phyloP scores from a whole-genome alignment of 2,797 vertebrate genomes.

The Amblyraja radiata region DNA sequence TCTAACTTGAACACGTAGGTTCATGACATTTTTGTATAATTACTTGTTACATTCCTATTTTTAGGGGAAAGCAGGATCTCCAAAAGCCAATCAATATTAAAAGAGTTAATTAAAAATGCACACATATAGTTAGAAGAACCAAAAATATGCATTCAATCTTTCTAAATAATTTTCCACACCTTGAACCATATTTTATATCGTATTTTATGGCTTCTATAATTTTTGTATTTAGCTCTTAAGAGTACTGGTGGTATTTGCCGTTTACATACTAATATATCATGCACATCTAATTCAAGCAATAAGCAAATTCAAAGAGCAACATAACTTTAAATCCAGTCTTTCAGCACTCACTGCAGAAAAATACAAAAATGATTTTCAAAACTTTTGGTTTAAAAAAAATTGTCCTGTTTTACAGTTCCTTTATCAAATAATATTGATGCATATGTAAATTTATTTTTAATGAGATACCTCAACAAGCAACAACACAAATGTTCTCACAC shows the following conservation, averaged over 20 bases:
- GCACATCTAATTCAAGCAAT: background rate
- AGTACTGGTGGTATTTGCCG: background rate
- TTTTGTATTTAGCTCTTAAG: background rate
- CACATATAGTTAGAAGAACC: background rate
- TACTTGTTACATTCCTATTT: background rate
- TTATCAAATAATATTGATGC: background rate
- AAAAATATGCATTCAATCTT: background rate
- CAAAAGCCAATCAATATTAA: background rate
- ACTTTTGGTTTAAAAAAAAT: too few species aligned
- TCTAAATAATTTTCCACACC: background rate
- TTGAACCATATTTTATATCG: background rate
- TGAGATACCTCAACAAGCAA: background rate
- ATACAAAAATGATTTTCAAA: too few species aligned
- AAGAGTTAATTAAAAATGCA: background rate
- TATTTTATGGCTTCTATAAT: background rate
- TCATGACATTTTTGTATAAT: slow-evolving; percentile 67
- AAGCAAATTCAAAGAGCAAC: background rate
- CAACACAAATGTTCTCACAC: background rate
- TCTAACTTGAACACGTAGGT: slow-evolving; percentile 73
- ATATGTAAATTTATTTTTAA: background rate
- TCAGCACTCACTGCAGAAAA: background rate
- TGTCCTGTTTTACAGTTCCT: too few species aligned
- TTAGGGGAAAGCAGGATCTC: background rate
- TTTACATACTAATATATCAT: slow-evolving; percentile 12
- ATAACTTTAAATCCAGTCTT: background rate